phyloP scores from a whole-genome alignment of 2,113 vertebrate species.

The Crotophaga sulcirostris region DNA sequence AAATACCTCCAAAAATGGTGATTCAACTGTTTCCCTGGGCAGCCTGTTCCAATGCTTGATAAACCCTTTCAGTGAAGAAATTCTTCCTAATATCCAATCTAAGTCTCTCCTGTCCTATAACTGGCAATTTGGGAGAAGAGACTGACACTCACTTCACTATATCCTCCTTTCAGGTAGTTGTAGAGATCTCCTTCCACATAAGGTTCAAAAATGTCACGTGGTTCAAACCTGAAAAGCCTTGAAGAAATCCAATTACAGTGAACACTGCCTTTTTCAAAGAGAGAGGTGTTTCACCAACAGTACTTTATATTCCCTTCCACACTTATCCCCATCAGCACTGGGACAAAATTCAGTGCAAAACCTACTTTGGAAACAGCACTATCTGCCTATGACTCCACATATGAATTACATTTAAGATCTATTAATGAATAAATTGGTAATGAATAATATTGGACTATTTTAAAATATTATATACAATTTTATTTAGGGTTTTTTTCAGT shows the following conservation, averaged over 20 bases:
- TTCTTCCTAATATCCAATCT: neutral
- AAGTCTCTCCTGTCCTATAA: neutral
- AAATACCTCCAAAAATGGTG: neutral
- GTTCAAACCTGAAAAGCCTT: neutral
- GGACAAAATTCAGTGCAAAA: neutral
- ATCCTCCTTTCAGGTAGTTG: neutral
- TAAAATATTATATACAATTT: neutral
- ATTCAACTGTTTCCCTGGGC: neutral
- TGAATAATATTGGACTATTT: neutral
- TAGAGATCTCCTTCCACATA: neutral
- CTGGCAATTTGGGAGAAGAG: neutral
- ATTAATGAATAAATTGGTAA: neutral
- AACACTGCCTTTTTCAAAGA: neutral
- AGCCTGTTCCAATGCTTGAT: neutral
- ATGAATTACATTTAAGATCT: neutral
- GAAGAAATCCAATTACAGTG: neutral
- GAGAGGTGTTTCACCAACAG: neutral
- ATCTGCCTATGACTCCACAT: neutral
- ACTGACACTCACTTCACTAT: rapidly evolving
- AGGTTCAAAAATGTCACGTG: neutral
- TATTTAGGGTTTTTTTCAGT: neutral
- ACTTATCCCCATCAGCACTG: neutral
- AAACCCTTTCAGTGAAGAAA: neutral
- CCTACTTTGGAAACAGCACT: neutral
- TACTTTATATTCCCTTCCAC: neutral